phyloP scores from a whole-genome alignment of 2,797 vertebrate species.

The Dicrostonyx torquatus region DNA sequence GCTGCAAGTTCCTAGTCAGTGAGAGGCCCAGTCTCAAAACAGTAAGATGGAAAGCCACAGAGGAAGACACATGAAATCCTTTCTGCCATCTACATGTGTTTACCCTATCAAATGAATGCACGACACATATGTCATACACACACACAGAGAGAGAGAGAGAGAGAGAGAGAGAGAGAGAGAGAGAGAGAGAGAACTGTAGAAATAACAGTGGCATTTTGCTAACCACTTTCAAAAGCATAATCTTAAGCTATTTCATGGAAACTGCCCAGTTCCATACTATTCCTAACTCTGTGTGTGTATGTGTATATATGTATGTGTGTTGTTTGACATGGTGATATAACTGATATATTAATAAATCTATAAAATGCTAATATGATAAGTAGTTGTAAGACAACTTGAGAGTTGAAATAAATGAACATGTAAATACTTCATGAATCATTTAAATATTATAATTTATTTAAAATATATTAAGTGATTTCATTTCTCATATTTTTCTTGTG shows the following conservation, averaged over 20 bases:
- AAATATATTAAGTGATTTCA: not conserved
- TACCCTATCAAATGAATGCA: not conserved
- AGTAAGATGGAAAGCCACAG: not conserved
- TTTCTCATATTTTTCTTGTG: not conserved
- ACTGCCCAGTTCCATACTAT: not conserved
- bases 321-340: not conserved
- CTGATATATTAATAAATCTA: not conserved
- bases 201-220: not conserved
- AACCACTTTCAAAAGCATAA: not conserved
- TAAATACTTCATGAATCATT: not conserved
- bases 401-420: constrained; percentile 7
- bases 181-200: not conserved
- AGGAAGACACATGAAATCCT: not conserved
- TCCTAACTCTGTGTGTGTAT: too few species aligned
- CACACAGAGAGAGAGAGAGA: not conserved
- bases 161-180: not conserved
- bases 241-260: not conserved
- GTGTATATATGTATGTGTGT: not conserved
- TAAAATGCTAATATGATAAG: not conserved
- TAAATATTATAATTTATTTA: constrained; percentile 17
- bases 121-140: not conserved
- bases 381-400: not conserved
- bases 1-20: not conserved
- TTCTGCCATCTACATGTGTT: not conserved
- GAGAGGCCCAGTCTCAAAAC: not conserved